Evolutionary conservation across 2,888 invertebrate species (phyloP).

Genomic region (Cartodere bifasciata): DNA sequence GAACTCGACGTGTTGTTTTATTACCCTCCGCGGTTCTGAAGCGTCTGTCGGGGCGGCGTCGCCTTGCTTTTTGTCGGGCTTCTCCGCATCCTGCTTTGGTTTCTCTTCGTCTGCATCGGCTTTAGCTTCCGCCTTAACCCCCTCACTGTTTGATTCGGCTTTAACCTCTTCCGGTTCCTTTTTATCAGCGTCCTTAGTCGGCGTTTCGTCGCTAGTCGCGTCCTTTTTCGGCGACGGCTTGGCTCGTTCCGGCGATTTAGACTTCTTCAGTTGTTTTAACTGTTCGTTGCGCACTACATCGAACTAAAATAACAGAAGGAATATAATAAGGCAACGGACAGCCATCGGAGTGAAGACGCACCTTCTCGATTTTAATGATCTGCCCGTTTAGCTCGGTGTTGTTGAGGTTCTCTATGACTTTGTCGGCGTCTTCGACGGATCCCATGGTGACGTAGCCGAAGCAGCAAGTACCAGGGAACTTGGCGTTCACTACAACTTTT

Average conservation of each 20-base stretch:
- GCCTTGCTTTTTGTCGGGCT: constrained; percentile 14
- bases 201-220: too few species aligned
- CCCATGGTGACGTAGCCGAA: constrained; percentile 97
- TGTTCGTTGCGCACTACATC: constrained; percentile 30
- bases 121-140: constrained; percentile 13
- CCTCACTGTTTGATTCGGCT: too few species aligned
- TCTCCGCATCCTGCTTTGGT: constrained; percentile 9
- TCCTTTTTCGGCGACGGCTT: too few species aligned
- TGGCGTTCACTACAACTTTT: constrained; percentile 92
- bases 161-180: too few species aligned
- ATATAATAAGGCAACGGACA: not conserved
- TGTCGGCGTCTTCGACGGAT: constrained; percentile 75
- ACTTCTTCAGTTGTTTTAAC: constrained; percentile 25
- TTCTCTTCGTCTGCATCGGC: constrained; percentile 17
- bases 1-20: constrained; percentile 13
- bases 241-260: constrained; percentile 12
- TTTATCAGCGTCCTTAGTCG: too few species aligned
- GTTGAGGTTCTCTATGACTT: constrained; percentile 82
- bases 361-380: constrained; percentile 89
- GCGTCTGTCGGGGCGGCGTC: constrained; percentile 12
- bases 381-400: constrained; percentile 89
- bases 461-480: constrained; percentile 83
- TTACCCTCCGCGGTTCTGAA: constrained; percentile 15
- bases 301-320: constrained; percentile 17
- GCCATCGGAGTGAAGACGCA: constrained; percentile 41